Evolutionary conservation across 2,888 invertebrate genomes (phyloP), one percentile per base, ranked within the genome.

Genomic region (Alentia gelatinosa): DNA sequence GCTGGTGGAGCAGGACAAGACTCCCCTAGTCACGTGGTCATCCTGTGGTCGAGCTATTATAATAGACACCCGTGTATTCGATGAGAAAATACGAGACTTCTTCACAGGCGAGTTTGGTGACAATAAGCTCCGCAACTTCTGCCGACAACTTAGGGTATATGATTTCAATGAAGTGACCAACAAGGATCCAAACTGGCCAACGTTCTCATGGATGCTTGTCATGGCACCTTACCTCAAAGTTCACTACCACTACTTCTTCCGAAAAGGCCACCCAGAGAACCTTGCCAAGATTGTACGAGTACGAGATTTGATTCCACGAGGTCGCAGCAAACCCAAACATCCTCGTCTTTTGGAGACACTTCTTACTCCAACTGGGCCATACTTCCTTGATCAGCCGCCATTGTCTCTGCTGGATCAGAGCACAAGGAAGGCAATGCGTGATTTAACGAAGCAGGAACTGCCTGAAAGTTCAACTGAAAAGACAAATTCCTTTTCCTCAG

Each of bases 81-180:
- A 86, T 5, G 42, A 47, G 50, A 50, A 86, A 42, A 86, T 86
- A 42, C 42, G 33, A 19, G 47, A 86, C 12, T 42, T 33, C 15
- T 86, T 86, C 47, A 42, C 86, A 19, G 86, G 86, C 1, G 86
- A 86, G 86, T 86, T 86, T 47, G 86, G 86, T 5, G 86, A 86
- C 23, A 42, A 86, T 33, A 86, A 86, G 47, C 86, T 86, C 3
- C 40, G 86, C 30, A 86, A 86, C 47, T 86, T 86, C 30, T 86
- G 42, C 23, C 86, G 86, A 1, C 86, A 86, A 33, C 42, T 86
- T 0, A 23, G 86, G 1, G 86, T 86, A 30, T 86, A 86, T 42
- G 86, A 86, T 26, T 86, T 86, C 19, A 86, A 86, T 42, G 86
- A 86, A 3, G 86, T 86, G n/a, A 86, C 3, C 30, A n/a, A 12